These are phyloP conservation scores for Drosophila guanche DNA, from an alignment of 1,140 invertebrate genomes.

Conservation along the genomic window DNA sequence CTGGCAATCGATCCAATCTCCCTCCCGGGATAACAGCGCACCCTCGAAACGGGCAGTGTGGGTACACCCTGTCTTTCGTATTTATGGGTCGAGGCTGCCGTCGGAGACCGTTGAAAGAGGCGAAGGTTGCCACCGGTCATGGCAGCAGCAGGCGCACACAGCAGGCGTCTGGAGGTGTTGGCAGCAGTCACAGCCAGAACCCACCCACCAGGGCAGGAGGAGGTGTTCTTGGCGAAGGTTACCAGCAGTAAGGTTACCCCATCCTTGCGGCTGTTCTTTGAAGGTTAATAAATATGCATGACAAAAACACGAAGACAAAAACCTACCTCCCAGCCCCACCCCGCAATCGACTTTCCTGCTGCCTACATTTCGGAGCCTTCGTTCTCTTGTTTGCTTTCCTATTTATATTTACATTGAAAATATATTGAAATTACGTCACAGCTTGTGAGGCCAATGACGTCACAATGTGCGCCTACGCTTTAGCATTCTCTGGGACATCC, in stretches of 20 bases:
- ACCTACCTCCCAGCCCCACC: no score
- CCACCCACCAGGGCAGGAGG: background rate
- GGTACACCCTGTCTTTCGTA: constrained; percentile 35
- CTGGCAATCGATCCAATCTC: no score
- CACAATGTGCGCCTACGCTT: constrained; percentile 20
- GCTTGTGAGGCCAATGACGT: constrained; percentile 24
- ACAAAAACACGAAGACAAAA: constrained; percentile 22
- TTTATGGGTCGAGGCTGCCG: constrained; percentile 77
- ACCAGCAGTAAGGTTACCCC: constrained; percentile 45
- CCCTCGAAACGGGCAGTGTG: no score
- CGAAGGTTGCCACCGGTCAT: constrained; percentile 49
- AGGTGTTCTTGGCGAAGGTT: constrained; percentile 51
- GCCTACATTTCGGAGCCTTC: constrained; percentile 30
- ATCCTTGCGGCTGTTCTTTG: constrained; percentile 44
- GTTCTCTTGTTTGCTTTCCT: background rate
- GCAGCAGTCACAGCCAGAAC: no score
- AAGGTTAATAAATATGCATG: constrained; percentile 70
- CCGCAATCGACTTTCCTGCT: constrained; percentile 1
- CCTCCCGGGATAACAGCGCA: no score
- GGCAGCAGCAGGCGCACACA: background rate
- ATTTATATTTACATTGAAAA: constrained; percentile 31
- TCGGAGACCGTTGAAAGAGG: constrained; percentile 51
- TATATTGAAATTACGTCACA: constrained; percentile 36
- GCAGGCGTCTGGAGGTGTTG: no score
- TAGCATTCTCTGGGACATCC: constrained; percentile 22